Percentiles rank a stretch among this genome's conserved stretches.
Conservation (phyloP, 2,888 invertebrate species). For the Polylopha cassiicola region DNA sequence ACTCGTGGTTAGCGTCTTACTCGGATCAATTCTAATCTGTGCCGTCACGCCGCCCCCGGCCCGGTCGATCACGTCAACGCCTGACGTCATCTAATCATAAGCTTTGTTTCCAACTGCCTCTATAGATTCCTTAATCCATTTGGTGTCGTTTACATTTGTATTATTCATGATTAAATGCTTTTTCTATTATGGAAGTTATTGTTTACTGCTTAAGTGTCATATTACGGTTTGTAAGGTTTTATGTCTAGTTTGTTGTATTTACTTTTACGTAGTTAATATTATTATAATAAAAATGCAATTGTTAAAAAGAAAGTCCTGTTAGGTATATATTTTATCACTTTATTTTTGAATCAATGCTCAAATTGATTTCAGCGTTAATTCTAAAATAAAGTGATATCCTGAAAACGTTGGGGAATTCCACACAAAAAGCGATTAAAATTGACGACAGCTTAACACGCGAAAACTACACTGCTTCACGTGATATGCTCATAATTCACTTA, state of each 20-base stretch:
- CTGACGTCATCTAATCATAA: constrained; percentile 42
- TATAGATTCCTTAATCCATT: constrained; percentile 13
- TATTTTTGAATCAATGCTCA: no score
- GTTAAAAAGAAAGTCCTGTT: no score
- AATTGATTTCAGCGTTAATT: no score
- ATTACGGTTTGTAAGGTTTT: no score
- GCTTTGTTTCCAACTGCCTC: constrained; percentile 17
- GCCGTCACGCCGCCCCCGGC: constrained; percentile 46
- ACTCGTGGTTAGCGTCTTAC: constrained; percentile 39
- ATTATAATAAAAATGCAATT: no score
- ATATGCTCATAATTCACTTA: constrained; percentile 14
- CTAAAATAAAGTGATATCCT: no score
- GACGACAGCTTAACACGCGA: constrained; percentile 12
- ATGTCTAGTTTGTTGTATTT: no score
- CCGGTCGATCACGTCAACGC: constrained; percentile 37
- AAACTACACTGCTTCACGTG: constrained; percentile 12
- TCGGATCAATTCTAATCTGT: constrained; percentile 63
- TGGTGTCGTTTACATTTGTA: constrained; percentile 5
- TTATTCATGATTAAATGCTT: background rate
- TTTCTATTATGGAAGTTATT: no score
- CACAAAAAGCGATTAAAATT: constrained; percentile 13
- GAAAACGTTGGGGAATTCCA: constrained; percentile 14
- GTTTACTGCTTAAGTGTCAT: no score
- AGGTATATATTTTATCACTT: no score
- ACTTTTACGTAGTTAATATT: no score